Conservation (phyloP, 2,888 invertebrate genomes). For the Lithosia quadra region DNA sequence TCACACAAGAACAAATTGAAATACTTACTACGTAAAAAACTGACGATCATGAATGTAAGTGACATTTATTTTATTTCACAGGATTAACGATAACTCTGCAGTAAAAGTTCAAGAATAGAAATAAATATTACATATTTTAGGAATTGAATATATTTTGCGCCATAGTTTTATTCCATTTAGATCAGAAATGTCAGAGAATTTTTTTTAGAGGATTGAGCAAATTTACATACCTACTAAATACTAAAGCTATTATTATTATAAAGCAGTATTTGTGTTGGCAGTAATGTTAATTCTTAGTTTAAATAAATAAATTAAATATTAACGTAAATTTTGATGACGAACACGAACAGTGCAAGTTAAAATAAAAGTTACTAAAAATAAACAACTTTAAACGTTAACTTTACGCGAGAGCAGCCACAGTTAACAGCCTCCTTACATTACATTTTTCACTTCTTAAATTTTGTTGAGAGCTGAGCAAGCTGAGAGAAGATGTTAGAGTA, state of each 20-base stretch:
- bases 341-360: no score
- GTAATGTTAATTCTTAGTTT: no score
- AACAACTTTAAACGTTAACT: neutral
- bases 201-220: neutral
- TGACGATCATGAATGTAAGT: neutral
- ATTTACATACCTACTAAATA: neutral
- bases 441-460: neutral
- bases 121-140: neutral
- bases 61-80: neutral
- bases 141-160: neutral
- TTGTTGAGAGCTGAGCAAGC: neutral
- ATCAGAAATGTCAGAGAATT: neutral
- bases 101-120: neutral
- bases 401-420: neutral
- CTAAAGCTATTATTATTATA: no score
- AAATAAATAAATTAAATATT: no score
- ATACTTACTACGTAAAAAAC: neutral
- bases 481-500: neutral
- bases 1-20: neutral
- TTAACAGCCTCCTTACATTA: neutral
- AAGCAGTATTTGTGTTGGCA: no score
- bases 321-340: no score
- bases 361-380: no score
- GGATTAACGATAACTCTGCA: neutral
- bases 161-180: neutral